Evolutionary conservation across 2,888 invertebrate genomes (phyloP), one percentile per base, ranked within the genome.

Genomic region (Epistrophe grossulariae): DNA sequence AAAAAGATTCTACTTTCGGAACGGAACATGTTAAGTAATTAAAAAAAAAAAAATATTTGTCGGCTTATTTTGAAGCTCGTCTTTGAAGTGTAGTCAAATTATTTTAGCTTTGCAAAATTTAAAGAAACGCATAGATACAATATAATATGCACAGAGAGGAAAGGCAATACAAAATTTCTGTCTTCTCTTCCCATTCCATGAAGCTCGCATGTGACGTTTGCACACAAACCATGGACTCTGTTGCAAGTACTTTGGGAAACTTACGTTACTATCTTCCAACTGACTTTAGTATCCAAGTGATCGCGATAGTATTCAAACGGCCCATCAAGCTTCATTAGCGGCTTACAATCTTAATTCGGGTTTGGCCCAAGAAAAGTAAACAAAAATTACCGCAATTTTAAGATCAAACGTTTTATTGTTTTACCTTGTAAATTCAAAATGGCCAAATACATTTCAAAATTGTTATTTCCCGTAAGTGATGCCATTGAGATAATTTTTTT

Each of bases 251-350:
- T 79, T 79, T 83, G 71, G 66, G 79, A 66, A 66, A 76, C 71
- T 79, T 74, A 71, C 64, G 17, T 79, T 74, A 71, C 64, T 15
- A 72, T 59, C 78, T 59, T 38, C 79, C n/a, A 59, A 59, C 71
- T 52, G 19, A 48, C 74, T 79, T 87, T 64, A 87, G 87, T 87
- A 87, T 68, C 71, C 70, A 74, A 87, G 71, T 79, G 87, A 87
- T 82, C 87, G 74, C 60, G 87, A 72, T 59, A 76, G 87, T 79
- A 87, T 79, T 83, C 87, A 87, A 83, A 87, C 87, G 64, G 74
- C 55, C 35, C 55, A 73, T 62, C 52, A 68, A 71, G 80, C 72
- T 72, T 28, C 66, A 60, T 43, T 60, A 73, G 68, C 68, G 73
- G 45, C 52, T 57, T 55, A 45, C 28, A 52, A 28, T 66, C 13